phyloP scores from a whole-genome alignment of 2,797 vertebrate species.

The Sebastes itinus region DNA sequence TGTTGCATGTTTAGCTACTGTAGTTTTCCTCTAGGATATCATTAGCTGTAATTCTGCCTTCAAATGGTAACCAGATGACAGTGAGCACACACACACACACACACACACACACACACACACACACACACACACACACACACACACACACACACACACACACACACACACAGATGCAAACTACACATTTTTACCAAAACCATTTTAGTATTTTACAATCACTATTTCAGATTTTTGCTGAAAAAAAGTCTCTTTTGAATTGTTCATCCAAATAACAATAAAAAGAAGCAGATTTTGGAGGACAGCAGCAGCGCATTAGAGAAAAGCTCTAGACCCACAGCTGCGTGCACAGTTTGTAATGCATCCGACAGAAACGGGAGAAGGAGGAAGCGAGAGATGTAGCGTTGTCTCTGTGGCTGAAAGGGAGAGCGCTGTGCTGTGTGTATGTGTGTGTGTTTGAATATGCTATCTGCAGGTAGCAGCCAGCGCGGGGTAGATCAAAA shows the following conservation, averaged over 20 bases:
- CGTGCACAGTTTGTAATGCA: not conserved
- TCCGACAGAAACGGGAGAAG: not conserved
- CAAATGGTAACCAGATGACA: slow-evolving; percentile 82
- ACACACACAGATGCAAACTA: not conserved
- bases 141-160: slow-evolving; percentile 1
- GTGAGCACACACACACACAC: not conserved
- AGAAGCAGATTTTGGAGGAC: not conserved
- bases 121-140: slow-evolving; percentile 5
- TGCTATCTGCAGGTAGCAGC: slow-evolving; percentile 67
- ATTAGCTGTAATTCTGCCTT: slow-evolving; percentile 77
- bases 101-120: slow-evolving; percentile 7
- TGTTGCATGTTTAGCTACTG: slow-evolving; percentile 79
- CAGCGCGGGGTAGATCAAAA: slow-evolving; percentile 62
- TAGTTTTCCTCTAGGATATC: slow-evolving; percentile 81
- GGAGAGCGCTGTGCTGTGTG: not conserved
- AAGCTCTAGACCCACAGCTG: not conserved
- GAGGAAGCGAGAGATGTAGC: slow-evolving; percentile 28
- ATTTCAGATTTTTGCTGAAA: not conserved
- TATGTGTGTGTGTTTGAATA: slow-evolving; percentile 27
- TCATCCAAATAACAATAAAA: not conserved
- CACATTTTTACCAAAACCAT: not conserved
- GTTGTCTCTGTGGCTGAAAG: slow-evolving; percentile 17
- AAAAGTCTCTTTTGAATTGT: not conserved
- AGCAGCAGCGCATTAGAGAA: not conserved
- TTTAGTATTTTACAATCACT: slow-evolving; percentile 8